Percentiles rank a stretch among this genome's conserved stretches.
Evolutionary conservation across 1,140 invertebrate species (phyloP).

Genomic region (Spodoptera frugiperda): DNA sequence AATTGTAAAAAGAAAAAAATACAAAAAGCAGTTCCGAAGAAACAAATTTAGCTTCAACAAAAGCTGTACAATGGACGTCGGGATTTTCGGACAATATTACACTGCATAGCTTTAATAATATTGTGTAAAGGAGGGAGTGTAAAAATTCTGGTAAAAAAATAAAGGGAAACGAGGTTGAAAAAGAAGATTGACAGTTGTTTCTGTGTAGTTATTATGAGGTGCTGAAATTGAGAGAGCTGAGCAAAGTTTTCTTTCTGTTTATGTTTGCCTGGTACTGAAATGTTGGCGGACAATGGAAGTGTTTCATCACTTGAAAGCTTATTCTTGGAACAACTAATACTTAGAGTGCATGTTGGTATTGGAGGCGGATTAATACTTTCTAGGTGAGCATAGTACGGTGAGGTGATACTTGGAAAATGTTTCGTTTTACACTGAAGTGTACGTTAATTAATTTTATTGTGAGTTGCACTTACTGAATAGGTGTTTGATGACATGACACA

Average conservation of each 20-base stretch:
- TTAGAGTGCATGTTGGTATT: conserved; percentile 5
- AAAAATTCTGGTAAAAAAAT: background rate
- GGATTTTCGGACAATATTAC: background rate
- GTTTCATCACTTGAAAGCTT: conserved; percentile 36
- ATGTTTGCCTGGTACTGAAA: conserved; percentile 4
- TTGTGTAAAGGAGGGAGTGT: background rate
- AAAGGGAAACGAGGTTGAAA: background rate
- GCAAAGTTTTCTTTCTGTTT: conserved; percentile 16
- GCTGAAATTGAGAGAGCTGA: background rate
- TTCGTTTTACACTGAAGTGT: background rate
- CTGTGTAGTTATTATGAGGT: conserved; percentile 1
- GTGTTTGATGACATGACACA: no score
- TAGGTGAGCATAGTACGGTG: background rate
- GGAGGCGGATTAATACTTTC: conserved; percentile 1
- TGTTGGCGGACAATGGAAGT: conserved; percentile 10
- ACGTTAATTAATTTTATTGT: background rate
- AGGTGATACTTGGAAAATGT: background rate
- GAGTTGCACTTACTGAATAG: no score
- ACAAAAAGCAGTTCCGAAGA: background rate
- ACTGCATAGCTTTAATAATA: background rate
- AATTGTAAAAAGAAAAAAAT: background rate
- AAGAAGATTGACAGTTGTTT: conserved; percentile 24
- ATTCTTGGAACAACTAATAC: conserved; percentile 30
- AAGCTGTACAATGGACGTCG: background rate
- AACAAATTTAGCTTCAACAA: background rate